Conservation (phyloP, 2,888 invertebrate genomes). For the Hydroisotoma schaefferi region DNA sequence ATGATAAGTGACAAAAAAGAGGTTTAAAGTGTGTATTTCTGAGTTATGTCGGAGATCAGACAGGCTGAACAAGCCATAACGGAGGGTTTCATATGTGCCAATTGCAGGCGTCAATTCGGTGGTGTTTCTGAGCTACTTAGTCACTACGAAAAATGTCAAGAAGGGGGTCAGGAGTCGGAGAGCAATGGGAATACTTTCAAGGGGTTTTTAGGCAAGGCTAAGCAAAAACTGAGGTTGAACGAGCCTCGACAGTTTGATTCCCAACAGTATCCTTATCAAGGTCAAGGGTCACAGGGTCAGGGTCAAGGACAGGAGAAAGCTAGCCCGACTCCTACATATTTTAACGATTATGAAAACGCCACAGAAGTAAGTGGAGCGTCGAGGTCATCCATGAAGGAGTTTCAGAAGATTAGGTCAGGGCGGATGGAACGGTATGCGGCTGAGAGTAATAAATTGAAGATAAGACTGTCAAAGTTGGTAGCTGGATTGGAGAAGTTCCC, state of each 20-base stretch:
- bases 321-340: constrained; percentile 23
- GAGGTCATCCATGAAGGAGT: constrained; percentile 68
- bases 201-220: constrained; percentile 43
- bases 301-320: constrained; percentile 22
- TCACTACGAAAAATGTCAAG: constrained; percentile 41
- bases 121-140: constrained; percentile 39
- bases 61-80: constrained; percentile 34
- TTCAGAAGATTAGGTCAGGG: constrained; percentile 64
- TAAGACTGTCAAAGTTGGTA: constrained; percentile 80
- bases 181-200: constrained; percentile 21
- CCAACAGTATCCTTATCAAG: constrained; percentile 13
- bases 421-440: constrained; percentile 83
- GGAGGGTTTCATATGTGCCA: constrained; percentile 47
- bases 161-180: constrained; percentile 3
- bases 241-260: constrained; percentile 26
- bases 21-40: too few relatives aligned
- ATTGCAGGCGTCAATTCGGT: constrained; percentile 42
- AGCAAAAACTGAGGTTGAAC: constrained; percentile 32
- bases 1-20: too few relatives aligned
- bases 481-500: constrained; percentile 32
- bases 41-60: constrained; percentile 32
- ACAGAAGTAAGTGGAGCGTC: constrained; percentile 55
- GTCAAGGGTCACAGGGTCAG: too few relatives aligned
- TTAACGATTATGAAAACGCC: constrained; percentile 42
- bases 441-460: constrained; percentile 92